Conservation (phyloP, 2,113 vertebrate genomes). For the Fulmarus glacialis region DNA sequence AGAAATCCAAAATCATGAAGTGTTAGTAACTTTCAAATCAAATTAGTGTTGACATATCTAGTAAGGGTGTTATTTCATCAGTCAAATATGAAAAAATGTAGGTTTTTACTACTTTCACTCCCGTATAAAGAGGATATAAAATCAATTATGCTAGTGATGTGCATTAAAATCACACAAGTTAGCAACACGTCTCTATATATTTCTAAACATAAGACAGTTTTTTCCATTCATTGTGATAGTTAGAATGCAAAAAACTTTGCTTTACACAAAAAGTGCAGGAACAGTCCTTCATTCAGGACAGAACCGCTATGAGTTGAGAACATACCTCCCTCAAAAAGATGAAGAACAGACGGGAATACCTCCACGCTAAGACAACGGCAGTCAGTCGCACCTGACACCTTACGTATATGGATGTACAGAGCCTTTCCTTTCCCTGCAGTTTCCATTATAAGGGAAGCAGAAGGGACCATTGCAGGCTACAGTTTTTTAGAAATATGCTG, state of each 20-base stretch:
- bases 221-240: neutral
- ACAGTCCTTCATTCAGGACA: neutral
- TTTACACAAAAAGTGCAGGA: neutral
- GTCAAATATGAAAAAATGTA: neutral
- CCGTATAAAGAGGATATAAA: neutral
- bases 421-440: neutral
- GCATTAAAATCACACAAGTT: neutral
- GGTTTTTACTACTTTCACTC: accelerated
- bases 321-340: neutral
- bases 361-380: neutral
- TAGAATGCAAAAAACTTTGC: neutral
- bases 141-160: neutral
- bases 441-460: neutral
- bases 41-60: neutral
- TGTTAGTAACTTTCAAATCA: neutral
- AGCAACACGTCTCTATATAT: accelerated
- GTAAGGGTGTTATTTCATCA: neutral
- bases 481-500: neutral
- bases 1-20: neutral
- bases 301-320: neutral
- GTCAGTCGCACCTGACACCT: neutral
- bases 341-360: neutral
- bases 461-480: neutral
- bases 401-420: accelerated
- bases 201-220: neutral